These are phyloP conservation scores for Caprella mutica DNA, from an alignment of 2,888 invertebrate species.

Conservation along the genomic window DNA sequence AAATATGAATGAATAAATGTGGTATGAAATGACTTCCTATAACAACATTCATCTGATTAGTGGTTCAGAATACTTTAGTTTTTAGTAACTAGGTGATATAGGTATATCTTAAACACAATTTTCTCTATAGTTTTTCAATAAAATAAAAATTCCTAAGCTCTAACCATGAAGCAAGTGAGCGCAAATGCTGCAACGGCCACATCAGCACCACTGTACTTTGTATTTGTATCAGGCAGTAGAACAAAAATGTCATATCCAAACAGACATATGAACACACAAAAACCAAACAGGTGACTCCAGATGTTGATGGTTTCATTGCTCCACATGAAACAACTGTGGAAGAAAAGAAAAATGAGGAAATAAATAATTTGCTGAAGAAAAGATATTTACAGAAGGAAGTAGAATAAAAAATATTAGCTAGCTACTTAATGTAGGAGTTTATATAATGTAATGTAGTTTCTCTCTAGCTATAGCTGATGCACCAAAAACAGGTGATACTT, in stretches of 20 bases:
- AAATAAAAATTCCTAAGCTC: background rate
- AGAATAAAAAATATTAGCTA: background rate
- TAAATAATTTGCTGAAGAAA: too few species aligned
- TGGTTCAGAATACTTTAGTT: too few species aligned
- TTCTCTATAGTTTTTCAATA: background rate
- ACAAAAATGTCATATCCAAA: slow-evolving; percentile 58
- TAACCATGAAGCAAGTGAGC: slow-evolving; percentile 36
- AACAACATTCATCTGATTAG: too few species aligned
- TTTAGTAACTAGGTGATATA: too few species aligned
- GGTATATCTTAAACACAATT: too few species aligned
- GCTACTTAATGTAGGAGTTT: too few species aligned
- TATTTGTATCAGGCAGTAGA: slow-evolving; percentile 16
- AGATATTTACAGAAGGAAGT: too few species aligned
- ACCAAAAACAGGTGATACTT: background rate
- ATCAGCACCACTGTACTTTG: slow-evolving; percentile 48
- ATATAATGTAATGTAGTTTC: too few species aligned
- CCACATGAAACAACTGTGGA: slow-evolving; percentile 22
- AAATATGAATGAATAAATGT: too few species aligned
- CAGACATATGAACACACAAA: slow-evolving; percentile 57
- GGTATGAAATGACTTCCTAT: too few species aligned
- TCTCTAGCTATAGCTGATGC: too few species aligned
- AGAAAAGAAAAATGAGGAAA: background rate
- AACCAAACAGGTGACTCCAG: slow-evolving; percentile 69
- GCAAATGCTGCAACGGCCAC: slow-evolving; percentile 63
- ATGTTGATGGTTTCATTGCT: slow-evolving; percentile 77